A percentile compares a stretch with the other conserved stretches of the same genome.
phyloP scores from a whole-genome alignment of 2,888 invertebrate genomes.

The Parthenolecanium corni region DNA sequence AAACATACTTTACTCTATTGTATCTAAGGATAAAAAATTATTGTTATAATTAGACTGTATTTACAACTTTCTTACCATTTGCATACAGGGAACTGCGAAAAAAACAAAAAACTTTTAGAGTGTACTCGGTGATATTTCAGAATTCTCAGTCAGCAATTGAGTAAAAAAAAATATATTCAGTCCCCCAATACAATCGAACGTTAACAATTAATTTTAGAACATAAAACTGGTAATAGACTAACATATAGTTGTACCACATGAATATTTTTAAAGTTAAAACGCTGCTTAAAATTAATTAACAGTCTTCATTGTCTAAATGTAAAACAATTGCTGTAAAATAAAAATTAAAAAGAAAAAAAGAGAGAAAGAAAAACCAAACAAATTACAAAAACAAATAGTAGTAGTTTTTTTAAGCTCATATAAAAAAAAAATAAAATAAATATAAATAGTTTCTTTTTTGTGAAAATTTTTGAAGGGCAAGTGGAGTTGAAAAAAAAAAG shows the following conservation, averaged over 20 bases:
- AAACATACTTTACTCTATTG: not conserved
- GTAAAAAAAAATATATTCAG: not conserved
- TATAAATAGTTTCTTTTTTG: not conserved
- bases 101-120: no score
- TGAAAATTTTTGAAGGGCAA: not conserved
- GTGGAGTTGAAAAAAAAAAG: no score
- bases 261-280: conserved; percentile 21
- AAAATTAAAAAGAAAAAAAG: conserved; percentile 22
- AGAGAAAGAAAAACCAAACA: not conserved
- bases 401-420: not conserved
- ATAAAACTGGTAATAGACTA: conserved; percentile 24
- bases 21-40: not conserved
- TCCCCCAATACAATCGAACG: not conserved
- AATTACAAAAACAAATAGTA: conserved; percentile 10
- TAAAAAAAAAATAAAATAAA: not conserved
- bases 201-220: conserved; percentile 8
- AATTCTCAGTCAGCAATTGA: not conserved
- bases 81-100: not conserved
- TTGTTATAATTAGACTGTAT: not conserved
- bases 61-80: not conserved
- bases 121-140: not conserved
- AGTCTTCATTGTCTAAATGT: conserved; percentile 28
- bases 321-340: conserved; percentile 27
- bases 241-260: conserved; percentile 23
- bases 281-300: conserved; percentile 27